A percentile compares a stretch with the other conserved stretches of the same genome.
Evolutionary conservation across 2,797 vertebrate genomes (phyloP).

Genomic region (Amblyraja radiata): DNA sequence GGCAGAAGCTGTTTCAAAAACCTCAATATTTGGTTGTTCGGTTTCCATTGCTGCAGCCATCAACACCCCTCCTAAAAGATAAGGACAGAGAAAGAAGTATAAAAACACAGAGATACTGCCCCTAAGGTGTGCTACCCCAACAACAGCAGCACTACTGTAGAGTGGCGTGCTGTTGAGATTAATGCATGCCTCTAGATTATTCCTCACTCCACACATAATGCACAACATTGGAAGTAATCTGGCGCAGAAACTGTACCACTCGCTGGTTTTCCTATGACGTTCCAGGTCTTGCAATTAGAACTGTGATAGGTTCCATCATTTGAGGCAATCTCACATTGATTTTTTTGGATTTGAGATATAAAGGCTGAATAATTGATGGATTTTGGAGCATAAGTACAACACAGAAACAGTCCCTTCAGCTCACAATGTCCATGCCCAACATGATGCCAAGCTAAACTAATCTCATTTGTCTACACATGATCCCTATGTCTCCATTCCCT

Average conservation of each 20-base stretch:
- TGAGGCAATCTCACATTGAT: neutral
- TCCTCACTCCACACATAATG: neutral
- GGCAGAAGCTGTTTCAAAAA: constrained; percentile 60
- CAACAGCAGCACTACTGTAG: neutral
- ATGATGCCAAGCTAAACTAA: no score
- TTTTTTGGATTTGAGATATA: neutral
- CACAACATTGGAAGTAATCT: neutral
- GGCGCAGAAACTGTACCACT: neutral
- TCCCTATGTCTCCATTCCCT: no score
- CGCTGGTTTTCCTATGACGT: neutral
- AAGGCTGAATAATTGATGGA: neutral
- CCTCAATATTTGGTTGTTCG: constrained; percentile 64
- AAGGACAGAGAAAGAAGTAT: neutral
- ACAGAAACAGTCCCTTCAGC: no score
- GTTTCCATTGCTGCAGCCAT: constrained; percentile 74
- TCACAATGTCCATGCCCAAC: no score
- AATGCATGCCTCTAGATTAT: neutral
- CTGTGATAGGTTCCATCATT: neutral
- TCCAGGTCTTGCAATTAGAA: neutral
- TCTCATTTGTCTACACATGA: no score
- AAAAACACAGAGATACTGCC: neutral
- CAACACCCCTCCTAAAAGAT: neutral
- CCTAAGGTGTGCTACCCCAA: no score
- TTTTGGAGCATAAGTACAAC: no score
- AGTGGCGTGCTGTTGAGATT: no score